A percentile compares a stretch with the other conserved stretches of the same genome.
Evolutionary conservation across 2,888 invertebrate species (phyloP).

Genomic region (Protodeltote pygarga): DNA sequence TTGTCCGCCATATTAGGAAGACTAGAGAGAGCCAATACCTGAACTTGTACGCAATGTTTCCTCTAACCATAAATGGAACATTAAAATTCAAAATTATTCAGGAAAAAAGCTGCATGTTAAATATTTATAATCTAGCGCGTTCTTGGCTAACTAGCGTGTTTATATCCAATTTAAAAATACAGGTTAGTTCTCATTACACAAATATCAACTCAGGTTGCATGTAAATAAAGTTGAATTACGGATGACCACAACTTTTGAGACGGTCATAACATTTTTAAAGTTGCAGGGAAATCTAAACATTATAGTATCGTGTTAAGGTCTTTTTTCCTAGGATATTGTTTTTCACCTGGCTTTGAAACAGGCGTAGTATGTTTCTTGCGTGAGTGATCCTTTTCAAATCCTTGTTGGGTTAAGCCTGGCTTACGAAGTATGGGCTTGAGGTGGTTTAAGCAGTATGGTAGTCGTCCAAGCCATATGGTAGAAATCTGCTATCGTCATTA

Average conservation of each 20-base stretch:
- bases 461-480: conserved; percentile 32
- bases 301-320: too few relatives aligned
- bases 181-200: too few relatives aligned
- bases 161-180: too few relatives aligned
- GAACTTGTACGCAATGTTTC: conserved; percentile 7
- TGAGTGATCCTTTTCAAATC: conserved; percentile 21
- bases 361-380: conserved; percentile 19
- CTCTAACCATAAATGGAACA: conserved; percentile 20
- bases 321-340: too few relatives aligned
- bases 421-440: conserved; percentile 1
- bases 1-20: conserved; percentile 31
- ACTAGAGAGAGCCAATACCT: conserved; percentile 13
- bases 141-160: background rate
- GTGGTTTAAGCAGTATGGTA: conserved; percentile 2
- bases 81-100: conserved; percentile 37
- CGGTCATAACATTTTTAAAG: too few relatives aligned
- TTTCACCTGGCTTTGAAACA: too few relatives aligned
- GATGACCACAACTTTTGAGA: too few relatives aligned
- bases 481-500: conserved; percentile 32
- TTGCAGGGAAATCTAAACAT: too few relatives aligned
- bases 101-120: conserved; percentile 18
- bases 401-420: background rate
- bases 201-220: too few relatives aligned
- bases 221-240: too few relatives aligned
- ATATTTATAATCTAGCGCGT: conserved; percentile 31